Conservation (phyloP, 2,888 invertebrate species). For the Beris chalybata region DNA sequence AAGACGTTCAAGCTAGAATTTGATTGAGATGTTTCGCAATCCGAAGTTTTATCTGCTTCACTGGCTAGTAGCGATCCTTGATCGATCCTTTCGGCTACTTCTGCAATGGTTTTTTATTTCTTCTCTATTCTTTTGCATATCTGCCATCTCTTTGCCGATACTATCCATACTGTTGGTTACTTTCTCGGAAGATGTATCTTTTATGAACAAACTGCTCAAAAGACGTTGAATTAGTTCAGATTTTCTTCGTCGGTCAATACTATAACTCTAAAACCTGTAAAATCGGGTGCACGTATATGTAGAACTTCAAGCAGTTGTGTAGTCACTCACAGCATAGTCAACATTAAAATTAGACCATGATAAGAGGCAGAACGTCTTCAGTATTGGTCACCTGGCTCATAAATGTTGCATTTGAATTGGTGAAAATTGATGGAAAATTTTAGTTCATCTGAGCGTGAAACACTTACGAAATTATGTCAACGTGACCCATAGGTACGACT, state of each 20-base stretch:
- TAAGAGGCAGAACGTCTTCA: too few relatives aligned
- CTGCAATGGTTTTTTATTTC: neutral
- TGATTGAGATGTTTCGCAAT: neutral
- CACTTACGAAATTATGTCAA: too few relatives aligned
- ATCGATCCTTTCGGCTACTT: neutral
- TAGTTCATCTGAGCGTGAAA: too few relatives aligned
- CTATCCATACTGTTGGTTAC: slow-evolving; percentile 43
- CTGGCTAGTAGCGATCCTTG: neutral
- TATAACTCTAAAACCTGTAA: too few relatives aligned
- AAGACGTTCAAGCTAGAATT: slow-evolving; percentile 10
- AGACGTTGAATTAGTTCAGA: slow-evolving; percentile 36
- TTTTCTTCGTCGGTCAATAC: slow-evolving; percentile 21
- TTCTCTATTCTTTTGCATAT: slow-evolving; percentile 31
- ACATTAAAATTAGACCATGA: too few relatives aligned
- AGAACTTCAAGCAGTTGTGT: too few relatives aligned
- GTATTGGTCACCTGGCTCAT: too few relatives aligned
- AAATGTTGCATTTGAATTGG: too few relatives aligned
- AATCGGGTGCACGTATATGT: too few relatives aligned
- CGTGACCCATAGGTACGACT: too few relatives aligned
- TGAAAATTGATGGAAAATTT: too few relatives aligned
- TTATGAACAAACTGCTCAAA: slow-evolving; percentile 31
- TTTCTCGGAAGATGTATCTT: slow-evolving; percentile 42
- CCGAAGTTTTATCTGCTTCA: neutral
- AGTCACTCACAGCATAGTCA: too few relatives aligned
- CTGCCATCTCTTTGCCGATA: slow-evolving; percentile 39